Base-by-base conservation (phyloP, 2,797 vertebrate genomes). In the Mus spretus region DNA sequence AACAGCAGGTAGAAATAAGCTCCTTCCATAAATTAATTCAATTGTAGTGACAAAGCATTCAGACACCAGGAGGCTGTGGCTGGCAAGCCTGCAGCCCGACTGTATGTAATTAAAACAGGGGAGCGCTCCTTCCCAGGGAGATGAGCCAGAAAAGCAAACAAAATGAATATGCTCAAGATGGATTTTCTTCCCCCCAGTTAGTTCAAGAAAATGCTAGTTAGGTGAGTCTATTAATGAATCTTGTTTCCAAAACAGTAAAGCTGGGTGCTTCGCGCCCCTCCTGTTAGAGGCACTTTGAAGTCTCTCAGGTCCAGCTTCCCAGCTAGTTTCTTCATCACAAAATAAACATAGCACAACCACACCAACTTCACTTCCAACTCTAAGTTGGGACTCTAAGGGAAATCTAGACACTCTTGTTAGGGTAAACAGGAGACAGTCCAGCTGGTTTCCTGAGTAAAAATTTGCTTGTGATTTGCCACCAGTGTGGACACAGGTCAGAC, bases 1-100 rank as follows among this genome's bases (percentile, higher is more conserved):
- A 90, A 50, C 93, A 94, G 93, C 93, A 89, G 93, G 93, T 83
- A 89, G 95, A 96, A 94, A 97, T 90, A 91, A 87, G 47, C 57
- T 74, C 67, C n/a, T 82, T 86, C 22, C 34, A 53, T 77, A 88
- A 94, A 90, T 84, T 79, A 82, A 86, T 82, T 88, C 47, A n/a
- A 47, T 9, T 50, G 6, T 55, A 44, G 44, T 83, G 86, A 92
- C 79, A 86, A 75, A 85, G 84, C 63, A 26, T 70, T 86, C 63
- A 70, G 84, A 86, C 47, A 26, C 63, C 47, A 86, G 84, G 84
- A 86, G 20, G 47, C 47, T 53, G 34, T 3, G 13, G 31, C 63
- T 86, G 84, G 84, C 63, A 86, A 86, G 63, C 47, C 74, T 28
- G 12, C 77, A 89, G 40, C 67, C 67, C 70, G 90, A 28, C 57